Percentiles rank a stretch among this genome's conserved stretches.
Evolutionary conservation across 2,113 vertebrate genomes (phyloP).

Genomic region (Lipophrys pholis): DNA sequence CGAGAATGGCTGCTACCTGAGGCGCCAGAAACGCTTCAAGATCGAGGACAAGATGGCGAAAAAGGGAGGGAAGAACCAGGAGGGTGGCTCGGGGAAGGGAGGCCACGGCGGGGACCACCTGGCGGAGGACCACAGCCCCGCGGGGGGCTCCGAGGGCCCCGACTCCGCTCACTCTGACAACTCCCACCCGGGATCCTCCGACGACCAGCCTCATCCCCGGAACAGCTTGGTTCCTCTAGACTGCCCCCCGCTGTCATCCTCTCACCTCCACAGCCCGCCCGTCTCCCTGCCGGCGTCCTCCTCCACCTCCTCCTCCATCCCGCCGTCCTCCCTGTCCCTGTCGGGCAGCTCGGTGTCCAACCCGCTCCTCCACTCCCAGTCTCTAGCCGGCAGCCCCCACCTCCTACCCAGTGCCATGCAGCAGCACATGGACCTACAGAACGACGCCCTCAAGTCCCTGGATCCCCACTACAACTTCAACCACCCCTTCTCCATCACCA

Average conservation of each 20-base stretch:
- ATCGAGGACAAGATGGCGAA: conserved; percentile 88
- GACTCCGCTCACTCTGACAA: conserved; percentile 85
- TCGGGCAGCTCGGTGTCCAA: conserved; percentile 73
- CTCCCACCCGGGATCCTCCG: conserved; percentile 83
- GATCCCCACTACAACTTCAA: conserved; percentile 94
- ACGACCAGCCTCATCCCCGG: conserved; percentile 79
- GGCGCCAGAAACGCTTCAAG: conserved; percentile 94
- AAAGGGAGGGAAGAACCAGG: conserved; percentile 70
- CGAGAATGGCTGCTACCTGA: conserved; percentile 92
- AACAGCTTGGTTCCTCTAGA: conserved; percentile 78
- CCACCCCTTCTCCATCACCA: conserved; percentile 94
- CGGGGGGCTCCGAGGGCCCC: conserved; percentile 81
- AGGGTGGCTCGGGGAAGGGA: conserved; percentile 69
- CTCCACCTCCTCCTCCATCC: conserved; percentile 71
- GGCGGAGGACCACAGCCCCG: conserved; percentile 77
- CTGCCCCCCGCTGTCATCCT: conserved; percentile 71
- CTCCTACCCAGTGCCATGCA: conserved; percentile 84
- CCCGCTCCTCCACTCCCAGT: conserved; percentile 80
- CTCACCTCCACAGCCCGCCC: conserved; percentile 77
- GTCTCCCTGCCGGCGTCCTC: conserved; percentile 70
- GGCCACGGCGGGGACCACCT: conserved; percentile 70
- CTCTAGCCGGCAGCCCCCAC: conserved; percentile 72
- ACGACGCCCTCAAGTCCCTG: conserved; percentile 88
- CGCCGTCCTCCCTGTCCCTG: conserved; percentile 70
- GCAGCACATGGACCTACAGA: conserved; percentile 89